Base-by-base conservation (phyloP, 2,113 vertebrate genomes). In the Anser cygnoides region DNA sequence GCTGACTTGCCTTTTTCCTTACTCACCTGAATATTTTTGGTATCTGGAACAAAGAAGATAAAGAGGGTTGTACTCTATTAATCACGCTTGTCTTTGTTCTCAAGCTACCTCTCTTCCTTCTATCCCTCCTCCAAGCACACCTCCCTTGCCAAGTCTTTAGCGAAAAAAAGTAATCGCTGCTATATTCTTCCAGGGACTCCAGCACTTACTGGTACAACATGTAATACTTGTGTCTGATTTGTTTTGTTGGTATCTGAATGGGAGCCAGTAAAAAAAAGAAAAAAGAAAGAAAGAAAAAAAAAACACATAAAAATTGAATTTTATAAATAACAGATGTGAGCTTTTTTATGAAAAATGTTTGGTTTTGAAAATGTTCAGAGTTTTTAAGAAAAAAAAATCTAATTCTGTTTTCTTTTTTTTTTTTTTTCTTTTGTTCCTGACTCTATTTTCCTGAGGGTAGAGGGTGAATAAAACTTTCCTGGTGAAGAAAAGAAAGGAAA, bases 41-140 rank as follows among this genome's bases (percentile, higher is more conserved):
- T 96, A 95, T 97, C 96, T 95, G 13, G 46, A 89, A 79, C 81
- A 92, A 50, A 76, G 65, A 91, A 94, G 87, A 96, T 96, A 96
- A 96, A 95, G 67, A 55, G 28, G 37, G 25, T 76, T 94, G 62
- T 94, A 84, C 54, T 87, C 84, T 84, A 91, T 96, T 91, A 94
- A 95, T 96, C 81, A 95, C 20, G 18, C 41, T 94, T 85, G 77
- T 91, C 93, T 96, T 95, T 96, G 94, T 95, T 96, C 95, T 96
- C 77, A 61, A 58, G 35, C 90, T 89, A 80, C 90, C 44, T 87
- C 66, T 89, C 54, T 84, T 95, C 84, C 63, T 87, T 89, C 86
- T 92, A 85, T 59, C 74, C 78, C 67, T 90, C 67, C 92, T 91
- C 87, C 95, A 94, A 95, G 82, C 71, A 67, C 73, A 88, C 50